phyloP scores from a whole-genome alignment of 2,797 vertebrate species.

The Coregonus ussuriensis region DNA sequence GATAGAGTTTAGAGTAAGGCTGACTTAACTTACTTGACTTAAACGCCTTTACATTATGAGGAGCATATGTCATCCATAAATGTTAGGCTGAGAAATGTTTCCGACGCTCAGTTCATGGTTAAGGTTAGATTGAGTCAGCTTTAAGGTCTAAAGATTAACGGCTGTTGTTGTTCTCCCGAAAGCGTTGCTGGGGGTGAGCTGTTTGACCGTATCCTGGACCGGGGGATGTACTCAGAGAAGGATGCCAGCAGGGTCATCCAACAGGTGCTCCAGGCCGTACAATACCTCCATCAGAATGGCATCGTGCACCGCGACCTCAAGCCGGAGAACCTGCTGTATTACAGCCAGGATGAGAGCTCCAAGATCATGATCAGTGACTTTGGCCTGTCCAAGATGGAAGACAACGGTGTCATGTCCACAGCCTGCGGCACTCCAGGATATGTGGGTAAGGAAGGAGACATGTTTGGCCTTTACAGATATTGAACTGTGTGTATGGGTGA shows the following conservation, averaged over 20 bases:
- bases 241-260: conserved; percentile 94
- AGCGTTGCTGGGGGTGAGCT: conserved; percentile 95
- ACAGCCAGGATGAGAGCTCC: conserved; percentile 88
- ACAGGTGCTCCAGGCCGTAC: conserved; percentile 91
- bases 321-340: conserved; percentile 96
- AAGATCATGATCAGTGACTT: conserved; percentile 99
- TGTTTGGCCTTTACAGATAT: not conserved
- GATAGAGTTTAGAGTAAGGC: no score
- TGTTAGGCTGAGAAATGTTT: not conserved
- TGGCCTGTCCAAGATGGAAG: conserved; percentile 94
- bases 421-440: conserved; percentile 97
- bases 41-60: not conserved
- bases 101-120: not conserved
- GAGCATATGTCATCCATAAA: not conserved
- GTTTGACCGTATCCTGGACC: conserved; percentile 98
- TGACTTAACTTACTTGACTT: no score
- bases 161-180: conserved; percentile 13
- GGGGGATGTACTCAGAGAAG: conserved; percentile 92
- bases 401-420: conserved; percentile 93
- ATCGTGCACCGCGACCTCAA: conserved; percentile 95
- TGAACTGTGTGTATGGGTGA: not conserved
- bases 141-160: not conserved
- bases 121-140: not conserved
- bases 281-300: conserved; percentile 89
- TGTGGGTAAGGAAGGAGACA: conserved; percentile 80